A percentile compares a stretch with the other conserved stretches of the same genome.
phyloP scores from a whole-genome alignment of 2,113 vertebrate species.

The Periophthalmus modestus region DNA sequence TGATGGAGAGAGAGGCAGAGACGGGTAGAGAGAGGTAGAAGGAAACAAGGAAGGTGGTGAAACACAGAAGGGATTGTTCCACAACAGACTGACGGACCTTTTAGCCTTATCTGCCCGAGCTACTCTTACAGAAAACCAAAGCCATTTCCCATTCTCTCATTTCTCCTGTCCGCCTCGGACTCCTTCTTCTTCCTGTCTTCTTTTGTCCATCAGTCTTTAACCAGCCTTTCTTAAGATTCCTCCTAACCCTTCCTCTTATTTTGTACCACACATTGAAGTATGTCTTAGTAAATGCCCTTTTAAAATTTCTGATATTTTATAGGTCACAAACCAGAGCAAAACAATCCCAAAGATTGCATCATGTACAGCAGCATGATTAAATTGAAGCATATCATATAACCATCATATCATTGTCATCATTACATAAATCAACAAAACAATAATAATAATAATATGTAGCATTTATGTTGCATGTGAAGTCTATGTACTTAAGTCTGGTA shows the following conservation, averaged over 20 bases:
- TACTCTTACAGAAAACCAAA: slow-evolving; percentile 83
- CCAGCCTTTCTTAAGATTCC: slow-evolving; percentile 54
- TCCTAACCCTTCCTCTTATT: slow-evolving; percentile 58
- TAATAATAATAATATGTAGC: no score
- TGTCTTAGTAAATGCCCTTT: not conserved
- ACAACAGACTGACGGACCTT: slow-evolving; percentile 81
- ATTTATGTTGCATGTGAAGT: not conserved
- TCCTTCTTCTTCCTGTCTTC: slow-evolving; percentile 70
- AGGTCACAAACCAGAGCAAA: not conserved
- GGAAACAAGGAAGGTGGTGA: slow-evolving; percentile 47
- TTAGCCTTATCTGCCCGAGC: slow-evolving; percentile 83
- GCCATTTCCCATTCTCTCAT: slow-evolving; percentile 77
- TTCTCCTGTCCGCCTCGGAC: slow-evolving; percentile 67
- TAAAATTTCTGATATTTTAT: not conserved
- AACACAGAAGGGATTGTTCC: slow-evolving; percentile 83
- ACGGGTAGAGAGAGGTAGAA: slow-evolving; percentile 67
- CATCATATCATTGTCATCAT: no score
- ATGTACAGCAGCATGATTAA: no score
- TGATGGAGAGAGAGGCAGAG: slow-evolving; percentile 70
- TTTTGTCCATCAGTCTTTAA: slow-evolving; percentile 68
- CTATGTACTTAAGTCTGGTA: no score
- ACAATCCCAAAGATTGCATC: no score
- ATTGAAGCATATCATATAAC: no score
- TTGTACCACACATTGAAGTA: slow-evolving; percentile 60
- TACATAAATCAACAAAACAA: no score